A percentile compares a stretch with the other conserved stretches of the same genome.
These are phyloP conservation scores for Jaculus jaculus DNA, from an alignment of 2,113 vertebrate genomes.

Conservation along the genomic window DNA sequence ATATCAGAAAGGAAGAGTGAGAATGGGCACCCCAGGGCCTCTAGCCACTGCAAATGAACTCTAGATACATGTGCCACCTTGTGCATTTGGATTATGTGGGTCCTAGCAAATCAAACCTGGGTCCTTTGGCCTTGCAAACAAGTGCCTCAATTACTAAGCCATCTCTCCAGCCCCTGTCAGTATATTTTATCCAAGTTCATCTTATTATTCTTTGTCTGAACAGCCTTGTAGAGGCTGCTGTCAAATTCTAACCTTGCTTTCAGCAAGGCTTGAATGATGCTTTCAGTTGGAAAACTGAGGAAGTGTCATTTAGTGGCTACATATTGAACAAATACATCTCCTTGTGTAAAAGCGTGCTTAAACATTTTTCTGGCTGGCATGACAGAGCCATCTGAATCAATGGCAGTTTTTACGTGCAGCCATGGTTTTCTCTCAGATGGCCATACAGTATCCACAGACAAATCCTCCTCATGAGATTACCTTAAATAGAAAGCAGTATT, in stretches of 20 bases:
- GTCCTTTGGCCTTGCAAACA: no score
- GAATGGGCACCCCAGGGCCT: no score
- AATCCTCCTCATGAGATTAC: slow-evolving; percentile 2
- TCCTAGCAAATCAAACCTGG: no score
- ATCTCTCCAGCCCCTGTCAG: no score
- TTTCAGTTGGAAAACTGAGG: slow-evolving; percentile 34
- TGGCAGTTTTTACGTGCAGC: slow-evolving; percentile 8
- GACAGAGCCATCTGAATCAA: background rate
- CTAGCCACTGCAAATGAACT: no score
- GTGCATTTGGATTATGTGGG: no score
- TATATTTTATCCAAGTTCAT: slow-evolving; percentile 20
- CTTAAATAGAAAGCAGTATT: background rate
- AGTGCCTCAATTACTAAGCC: no score
- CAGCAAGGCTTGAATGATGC: slow-evolving; percentile 48
- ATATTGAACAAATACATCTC: slow-evolving; percentile 23
- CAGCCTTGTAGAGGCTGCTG: slow-evolving; percentile 7
- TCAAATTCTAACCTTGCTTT: slow-evolving; percentile 42
- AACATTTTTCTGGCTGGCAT: slow-evolving; percentile 20
- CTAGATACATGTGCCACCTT: no score
- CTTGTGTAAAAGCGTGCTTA: slow-evolving; percentile 17
- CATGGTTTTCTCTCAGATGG: slow-evolving; percentile 36
- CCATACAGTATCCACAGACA: background rate
- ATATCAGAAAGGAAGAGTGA: no score
- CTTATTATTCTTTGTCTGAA: slow-evolving; percentile 28
- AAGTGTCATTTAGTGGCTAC: background rate